phyloP scores from a whole-genome alignment of 2,888 invertebrate genomes.

The Zele albiditarsus region DNA sequence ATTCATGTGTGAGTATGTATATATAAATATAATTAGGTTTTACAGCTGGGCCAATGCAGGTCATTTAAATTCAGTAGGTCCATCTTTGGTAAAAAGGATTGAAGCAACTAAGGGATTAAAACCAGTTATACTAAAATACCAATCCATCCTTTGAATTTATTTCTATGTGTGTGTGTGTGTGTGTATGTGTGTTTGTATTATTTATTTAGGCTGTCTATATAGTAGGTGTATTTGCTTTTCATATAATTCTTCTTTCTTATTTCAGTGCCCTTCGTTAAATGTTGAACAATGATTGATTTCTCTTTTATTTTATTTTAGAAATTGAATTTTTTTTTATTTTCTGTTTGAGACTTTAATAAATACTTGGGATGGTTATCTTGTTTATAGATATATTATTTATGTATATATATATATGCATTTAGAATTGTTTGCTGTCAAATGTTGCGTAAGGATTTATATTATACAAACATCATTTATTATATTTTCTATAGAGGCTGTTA shows the following conservation, averaged over 20 bases:
- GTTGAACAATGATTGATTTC: constrained; percentile 10
- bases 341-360: not conserved
- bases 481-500: not conserved
- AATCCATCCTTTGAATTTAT: not conserved
- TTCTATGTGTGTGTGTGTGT: not conserved
- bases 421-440: not conserved
- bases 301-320: not conserved
- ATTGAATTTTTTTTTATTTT: not conserved
- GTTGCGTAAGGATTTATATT: not conserved
- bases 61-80: constrained; percentile 13
- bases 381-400: not conserved
- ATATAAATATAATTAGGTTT: constrained; percentile 1
- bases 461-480: not conserved
- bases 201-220: not conserved
- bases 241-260: not conserved
- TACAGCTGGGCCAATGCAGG: not conserved
- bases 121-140: constrained; percentile 5
- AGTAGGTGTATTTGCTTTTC: not conserved
- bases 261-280: not conserved
- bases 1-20: not conserved
- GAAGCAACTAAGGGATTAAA: not conserved
- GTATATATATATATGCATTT: not conserved
- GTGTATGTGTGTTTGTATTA: not conserved
- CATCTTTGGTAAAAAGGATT: not conserved
- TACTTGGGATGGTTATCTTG: not conserved